Conservation (phyloP, 2,113 vertebrate species). For the Cyphomyrus plagiostoma region DNA sequence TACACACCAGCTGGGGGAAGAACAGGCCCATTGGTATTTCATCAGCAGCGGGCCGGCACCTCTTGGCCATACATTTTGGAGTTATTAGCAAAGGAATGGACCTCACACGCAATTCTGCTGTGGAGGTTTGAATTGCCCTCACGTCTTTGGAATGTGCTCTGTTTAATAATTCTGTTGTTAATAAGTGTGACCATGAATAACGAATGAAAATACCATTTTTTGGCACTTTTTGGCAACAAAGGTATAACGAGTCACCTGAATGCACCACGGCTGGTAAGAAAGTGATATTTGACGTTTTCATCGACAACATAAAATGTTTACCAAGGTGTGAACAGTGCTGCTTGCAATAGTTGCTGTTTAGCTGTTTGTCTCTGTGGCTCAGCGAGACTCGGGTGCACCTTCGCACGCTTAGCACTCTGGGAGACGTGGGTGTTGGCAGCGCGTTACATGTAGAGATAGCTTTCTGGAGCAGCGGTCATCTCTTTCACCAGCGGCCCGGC, state of each 20-base stretch:
- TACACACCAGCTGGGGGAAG: not conserved
- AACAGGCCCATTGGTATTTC: not conserved
- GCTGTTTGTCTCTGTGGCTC: not conserved
- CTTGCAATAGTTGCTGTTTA: not conserved
- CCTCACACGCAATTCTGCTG: not conserved
- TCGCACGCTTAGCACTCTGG: not conserved
- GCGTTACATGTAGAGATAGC: not conserved
- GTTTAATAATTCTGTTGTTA: not conserved
- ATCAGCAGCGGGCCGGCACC: not conserved
- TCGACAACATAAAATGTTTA: not conserved
- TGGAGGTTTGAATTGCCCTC: not conserved
- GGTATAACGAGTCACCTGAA: not conserved
- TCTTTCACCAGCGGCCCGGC: not conserved
- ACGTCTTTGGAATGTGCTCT: slow-evolving; percentile 1
- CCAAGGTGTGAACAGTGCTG: not conserved
- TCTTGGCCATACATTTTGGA: not conserved
- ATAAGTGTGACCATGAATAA: not conserved
- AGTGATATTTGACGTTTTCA: not conserved
- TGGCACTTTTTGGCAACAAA: not conserved
- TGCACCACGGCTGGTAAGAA: not conserved
- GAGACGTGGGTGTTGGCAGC: not conserved
- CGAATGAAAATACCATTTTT: not conserved
- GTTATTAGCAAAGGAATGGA: not conserved
- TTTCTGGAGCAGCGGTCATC: not conserved
- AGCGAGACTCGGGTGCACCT: not conserved